Base-by-base conservation (phyloP, 2,113 vertebrate species). In the Ailuropoda melanoleuca region DNA sequence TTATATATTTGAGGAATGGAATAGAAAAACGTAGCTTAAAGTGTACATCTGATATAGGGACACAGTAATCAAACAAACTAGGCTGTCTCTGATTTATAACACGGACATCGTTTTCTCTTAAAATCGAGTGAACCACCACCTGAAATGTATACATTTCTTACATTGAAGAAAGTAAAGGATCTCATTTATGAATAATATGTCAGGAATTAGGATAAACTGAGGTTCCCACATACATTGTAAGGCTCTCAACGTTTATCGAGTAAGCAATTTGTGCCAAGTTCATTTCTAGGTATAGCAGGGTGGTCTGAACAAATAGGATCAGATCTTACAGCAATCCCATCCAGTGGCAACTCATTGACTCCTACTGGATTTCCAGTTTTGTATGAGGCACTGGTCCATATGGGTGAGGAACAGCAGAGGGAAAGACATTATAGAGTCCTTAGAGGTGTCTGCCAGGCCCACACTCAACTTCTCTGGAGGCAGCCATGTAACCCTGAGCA, bases 401-500 rank as follows among this genome's bases (percentile, higher is more conserved):
- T 3, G 8, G 7, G 48, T 19, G 1, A 6, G 64, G 15, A 64
- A 82, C 8, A 62, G 18, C 31, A 88, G n/a, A 50, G 23, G 19
- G 9, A 46, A 77, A 64, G 46, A 46, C 0, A 21, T 19, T 24
- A 50, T 2, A 55, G 90, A 66, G 24, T 37, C 26, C n/a, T 74
- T 43, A 26, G 14, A 8, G 12, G 19, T 87, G 14, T 66, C n/a
- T 66, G 6, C 14, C 56, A 74, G 14, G 1, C 21, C 48, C 77
- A 37, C 3, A 8, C 7, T 23, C 7, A 8, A 7, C 9, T 91
- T 75, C 23, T 88, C 50, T 92, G 48, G 46, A 80, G 17, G 39
- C 11, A 4, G 0, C 37, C 8, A 24, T 5, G 2, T 5, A 26
- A 1, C 29, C 24, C 26, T 8, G 6, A 70, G 78, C 14, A 37